Evolutionary conservation across 2,888 invertebrate genomes (phyloP).

Genomic region (Masnerella sp.): DNA sequence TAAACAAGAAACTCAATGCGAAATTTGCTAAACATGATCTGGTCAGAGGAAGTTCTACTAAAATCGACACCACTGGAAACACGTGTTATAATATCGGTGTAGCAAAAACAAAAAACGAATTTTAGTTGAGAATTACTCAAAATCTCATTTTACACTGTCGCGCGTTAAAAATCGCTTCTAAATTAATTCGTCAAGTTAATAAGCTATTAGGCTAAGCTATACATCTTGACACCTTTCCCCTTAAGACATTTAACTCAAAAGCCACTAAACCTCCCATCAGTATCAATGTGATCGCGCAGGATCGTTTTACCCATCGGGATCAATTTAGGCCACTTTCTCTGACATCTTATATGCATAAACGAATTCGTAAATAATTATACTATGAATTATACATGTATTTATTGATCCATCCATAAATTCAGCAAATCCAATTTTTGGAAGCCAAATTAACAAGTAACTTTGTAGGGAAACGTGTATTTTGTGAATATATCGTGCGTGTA

Average conservation of each 20-base stretch:
- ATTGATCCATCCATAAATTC: constrained; percentile 8
- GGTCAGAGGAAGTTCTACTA: no score
- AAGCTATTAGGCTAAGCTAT: constrained; percentile 33
- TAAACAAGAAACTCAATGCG: no score
- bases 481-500: no score
- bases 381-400: constrained; percentile 11
- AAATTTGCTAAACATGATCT: no score
- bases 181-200: constrained; percentile 26
- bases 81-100: no score
- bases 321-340: constrained; percentile 12
- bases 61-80: no score
- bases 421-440: not conserved
- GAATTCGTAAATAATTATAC: constrained; percentile 13
- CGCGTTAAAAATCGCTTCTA: not conserved
- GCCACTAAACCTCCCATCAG: constrained; percentile 16
- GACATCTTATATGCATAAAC: constrained; percentile 6
- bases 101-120: no score
- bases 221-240: constrained; percentile 13
- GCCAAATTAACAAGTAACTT: no score
- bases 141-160: constrained; percentile 2
- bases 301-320: constrained; percentile 25
- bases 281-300: constrained; percentile 25
- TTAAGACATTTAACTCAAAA: constrained; percentile 16
- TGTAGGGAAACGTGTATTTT: no score
- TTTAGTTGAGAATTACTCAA: no score